Conservation (phyloP, 2,113 vertebrate genomes). For the Phoxinus phoxinus region DNA sequence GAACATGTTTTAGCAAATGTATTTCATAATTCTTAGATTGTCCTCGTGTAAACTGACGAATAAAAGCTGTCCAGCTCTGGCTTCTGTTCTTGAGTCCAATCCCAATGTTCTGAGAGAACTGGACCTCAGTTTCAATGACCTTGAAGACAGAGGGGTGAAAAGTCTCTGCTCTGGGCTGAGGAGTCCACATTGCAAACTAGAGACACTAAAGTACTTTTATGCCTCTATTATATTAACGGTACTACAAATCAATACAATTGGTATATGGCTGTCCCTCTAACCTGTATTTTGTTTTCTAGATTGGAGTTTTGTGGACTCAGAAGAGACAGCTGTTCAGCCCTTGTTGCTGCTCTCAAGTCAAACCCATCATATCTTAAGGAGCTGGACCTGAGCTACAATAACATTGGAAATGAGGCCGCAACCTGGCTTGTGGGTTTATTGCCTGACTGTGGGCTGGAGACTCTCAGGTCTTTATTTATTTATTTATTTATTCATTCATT, state of each 20-base stretch:
- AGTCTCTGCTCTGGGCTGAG: conserved; percentile 24
- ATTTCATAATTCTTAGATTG: conserved; percentile 33
- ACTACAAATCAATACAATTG: background rate
- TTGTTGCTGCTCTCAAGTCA: conserved; percentile 31
- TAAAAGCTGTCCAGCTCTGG: conserved; percentile 22
- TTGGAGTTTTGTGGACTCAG: conserved; percentile 34
- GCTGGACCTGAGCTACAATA: conserved; percentile 48
- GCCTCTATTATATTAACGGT: background rate
- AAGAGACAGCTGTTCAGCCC: background rate
- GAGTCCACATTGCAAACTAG: conserved; percentile 32
- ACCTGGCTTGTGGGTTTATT: conserved; percentile 3
- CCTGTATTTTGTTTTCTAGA: background rate
- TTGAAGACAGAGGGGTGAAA: conserved; percentile 41
- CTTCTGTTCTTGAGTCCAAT: background rate
- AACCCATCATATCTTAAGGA: conserved; percentile 44
- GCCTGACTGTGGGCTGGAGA: conserved; percentile 20
- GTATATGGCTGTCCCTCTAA: background rate
- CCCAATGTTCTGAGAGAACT: conserved; percentile 34
- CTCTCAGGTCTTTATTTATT: conserved; percentile 31
- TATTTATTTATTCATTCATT: background rate
- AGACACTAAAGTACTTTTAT: conserved; percentile 43
- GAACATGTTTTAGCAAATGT: background rate
- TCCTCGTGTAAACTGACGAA: conserved; percentile 42
- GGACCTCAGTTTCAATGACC: conserved; percentile 36
- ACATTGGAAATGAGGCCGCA: conserved; percentile 25